A percentile compares a stretch with the other conserved stretches of the same genome.
These are phyloP conservation scores for Atta texana DNA, from an alignment of 1,140 invertebrate species.

Conservation along the genomic window DNA sequence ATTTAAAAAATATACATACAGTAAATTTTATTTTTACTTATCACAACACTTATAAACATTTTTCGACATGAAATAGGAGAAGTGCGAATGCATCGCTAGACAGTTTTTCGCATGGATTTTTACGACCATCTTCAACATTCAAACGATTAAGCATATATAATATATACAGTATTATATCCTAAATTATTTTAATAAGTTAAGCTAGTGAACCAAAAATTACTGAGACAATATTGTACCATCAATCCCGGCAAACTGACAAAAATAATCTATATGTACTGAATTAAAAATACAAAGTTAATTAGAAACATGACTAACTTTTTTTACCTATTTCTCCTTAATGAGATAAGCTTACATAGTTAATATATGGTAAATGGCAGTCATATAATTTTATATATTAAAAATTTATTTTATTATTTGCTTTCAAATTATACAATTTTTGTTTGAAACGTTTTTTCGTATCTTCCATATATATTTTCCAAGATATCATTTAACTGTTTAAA, in stretches of 20 bases:
- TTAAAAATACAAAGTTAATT: constrained; percentile 19
- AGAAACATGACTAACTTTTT: constrained; percentile 23
- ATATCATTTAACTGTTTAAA: too few species aligned
- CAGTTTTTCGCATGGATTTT: neutral
- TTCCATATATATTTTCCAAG: too few species aligned
- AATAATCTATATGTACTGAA: constrained; percentile 55
- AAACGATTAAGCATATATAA: constrained; percentile 29
- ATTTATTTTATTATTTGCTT: too few species aligned
- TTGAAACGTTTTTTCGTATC: too few species aligned
- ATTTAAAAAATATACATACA: neutral
- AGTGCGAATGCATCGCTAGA: too few species aligned
- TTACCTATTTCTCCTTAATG: neutral
- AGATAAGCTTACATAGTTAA: neutral
- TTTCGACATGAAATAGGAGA: neutral
- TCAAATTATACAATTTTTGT: too few species aligned
- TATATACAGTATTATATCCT: constrained; percentile 80
- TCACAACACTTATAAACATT: neutral
- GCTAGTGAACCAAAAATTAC: constrained; percentile 63
- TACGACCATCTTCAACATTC: neutral
- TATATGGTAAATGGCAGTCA: neutral
- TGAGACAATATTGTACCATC: constrained; percentile 76
- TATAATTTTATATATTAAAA: too few species aligned
- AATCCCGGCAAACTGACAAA: constrained; percentile 43
- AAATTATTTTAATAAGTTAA: constrained; percentile 78
- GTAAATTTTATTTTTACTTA: neutral